A percentile compares a stretch with the other conserved stretches of the same genome.
Conservation (phyloP, 2,797 vertebrate species). For the Phoebastria nigripes region DNA sequence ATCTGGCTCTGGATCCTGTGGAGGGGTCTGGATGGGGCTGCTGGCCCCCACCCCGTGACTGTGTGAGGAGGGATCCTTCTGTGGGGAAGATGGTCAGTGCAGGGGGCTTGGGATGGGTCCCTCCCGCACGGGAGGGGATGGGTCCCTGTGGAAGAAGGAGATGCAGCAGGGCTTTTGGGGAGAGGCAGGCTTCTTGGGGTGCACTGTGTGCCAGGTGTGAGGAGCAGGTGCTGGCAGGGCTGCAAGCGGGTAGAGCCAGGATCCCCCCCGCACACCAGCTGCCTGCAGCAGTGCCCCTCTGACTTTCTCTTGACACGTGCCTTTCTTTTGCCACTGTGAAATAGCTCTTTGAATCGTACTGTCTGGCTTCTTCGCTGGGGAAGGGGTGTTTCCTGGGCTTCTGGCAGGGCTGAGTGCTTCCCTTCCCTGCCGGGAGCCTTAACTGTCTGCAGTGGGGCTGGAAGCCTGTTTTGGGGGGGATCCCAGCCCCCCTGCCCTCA, state of each 20-base stretch:
- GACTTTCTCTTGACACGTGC: slow-evolving; percentile 71
- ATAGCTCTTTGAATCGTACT: slow-evolving; percentile 52
- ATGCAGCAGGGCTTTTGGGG: not conserved
- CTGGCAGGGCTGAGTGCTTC: not conserved
- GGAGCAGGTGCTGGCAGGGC: not conserved
- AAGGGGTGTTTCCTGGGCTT: not conserved
- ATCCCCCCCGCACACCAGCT: rapidly evolving
- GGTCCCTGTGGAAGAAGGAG: not conserved
- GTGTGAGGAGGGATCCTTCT: not conserved
- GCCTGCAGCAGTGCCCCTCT: not conserved
- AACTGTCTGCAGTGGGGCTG: not conserved
- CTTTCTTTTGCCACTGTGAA: slow-evolving; percentile 81
- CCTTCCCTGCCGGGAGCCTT: not conserved
- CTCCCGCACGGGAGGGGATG: not conserved
- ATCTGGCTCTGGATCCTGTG: not conserved
- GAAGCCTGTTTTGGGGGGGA: not conserved
- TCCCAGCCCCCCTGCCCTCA: not conserved
- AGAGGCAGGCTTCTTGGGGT: not conserved
- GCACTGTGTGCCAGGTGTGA: not conserved
- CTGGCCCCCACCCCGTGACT: not conserved
- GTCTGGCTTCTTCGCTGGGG: not conserved
- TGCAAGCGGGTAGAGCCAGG: not conserved
- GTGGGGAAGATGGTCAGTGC: not conserved
- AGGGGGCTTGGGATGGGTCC: not conserved
- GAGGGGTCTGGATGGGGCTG: not conserved